phyloP scores from a whole-genome alignment of 2,113 vertebrate species.

The Spea multiplicata region DNA sequence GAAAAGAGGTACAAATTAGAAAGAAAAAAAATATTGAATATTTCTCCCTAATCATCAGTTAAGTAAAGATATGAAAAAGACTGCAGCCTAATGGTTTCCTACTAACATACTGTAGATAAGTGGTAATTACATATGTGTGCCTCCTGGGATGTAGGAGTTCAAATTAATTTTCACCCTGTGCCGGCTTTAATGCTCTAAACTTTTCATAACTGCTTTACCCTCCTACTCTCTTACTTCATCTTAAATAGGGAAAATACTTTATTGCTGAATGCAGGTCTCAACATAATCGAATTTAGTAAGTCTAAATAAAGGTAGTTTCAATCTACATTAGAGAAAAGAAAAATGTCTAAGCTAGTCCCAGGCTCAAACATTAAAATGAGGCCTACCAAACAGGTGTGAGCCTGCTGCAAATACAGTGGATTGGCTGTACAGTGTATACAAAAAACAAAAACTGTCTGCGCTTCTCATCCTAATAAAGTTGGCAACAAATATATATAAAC shows the following conservation, averaged over 20 bases:
- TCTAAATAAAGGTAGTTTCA: background rate
- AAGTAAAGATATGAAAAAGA: constrained; percentile 11
- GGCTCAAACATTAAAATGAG: too few relatives aligned
- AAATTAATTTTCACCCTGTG: constrained; percentile 22
- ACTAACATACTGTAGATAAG: constrained; percentile 7
- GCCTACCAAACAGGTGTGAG: too few relatives aligned
- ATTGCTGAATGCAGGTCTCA: background rate
- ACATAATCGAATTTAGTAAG: background rate
- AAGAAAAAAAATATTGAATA: too few relatives aligned
- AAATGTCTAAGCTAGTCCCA: too few relatives aligned
- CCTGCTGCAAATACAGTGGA: too few relatives aligned
- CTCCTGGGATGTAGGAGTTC: constrained; percentile 16
- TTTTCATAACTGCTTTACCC: background rate
- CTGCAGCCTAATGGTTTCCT: constrained; percentile 17
- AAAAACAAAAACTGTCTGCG: too few relatives aligned
- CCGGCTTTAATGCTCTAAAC: constrained; percentile 1
- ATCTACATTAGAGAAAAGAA: background rate
- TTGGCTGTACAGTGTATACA: too few relatives aligned
- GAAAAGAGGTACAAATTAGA: too few relatives aligned
- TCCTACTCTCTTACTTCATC: constrained; percentile 3
- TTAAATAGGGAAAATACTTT: background rate
- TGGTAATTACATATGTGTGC: constrained; percentile 26
- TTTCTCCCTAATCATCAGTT: constrained; percentile 13
- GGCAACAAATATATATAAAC: too few relatives aligned
- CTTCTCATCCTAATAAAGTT: too few relatives aligned